Evolutionary conservation across 2,113 vertebrate genomes (phyloP).

Genomic region (Barnardius zonarius): DNA sequence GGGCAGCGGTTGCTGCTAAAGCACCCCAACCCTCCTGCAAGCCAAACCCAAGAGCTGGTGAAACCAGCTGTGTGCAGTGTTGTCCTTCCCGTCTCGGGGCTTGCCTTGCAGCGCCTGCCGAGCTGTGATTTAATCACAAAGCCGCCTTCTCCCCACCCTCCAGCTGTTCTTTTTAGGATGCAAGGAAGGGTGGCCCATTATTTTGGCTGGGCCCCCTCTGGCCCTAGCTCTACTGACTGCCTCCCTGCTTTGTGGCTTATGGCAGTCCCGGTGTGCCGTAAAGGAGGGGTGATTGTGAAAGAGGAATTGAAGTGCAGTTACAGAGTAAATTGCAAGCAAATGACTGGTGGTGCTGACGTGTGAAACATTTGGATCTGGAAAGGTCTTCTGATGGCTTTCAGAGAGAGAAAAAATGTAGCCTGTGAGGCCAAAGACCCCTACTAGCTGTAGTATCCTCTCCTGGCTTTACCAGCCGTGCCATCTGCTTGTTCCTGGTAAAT

Average conservation of each 20-base stretch:
- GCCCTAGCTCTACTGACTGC: neutral
- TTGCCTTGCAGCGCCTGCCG: neutral
- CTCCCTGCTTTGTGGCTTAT: neutral
- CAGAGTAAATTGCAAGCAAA: fast-evolving
- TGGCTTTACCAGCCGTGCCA: neutral
- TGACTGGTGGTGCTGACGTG: fast-evolving
- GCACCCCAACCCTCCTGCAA: neutral
- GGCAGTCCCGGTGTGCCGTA: fast-evolving
- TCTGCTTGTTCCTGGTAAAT: neutral
- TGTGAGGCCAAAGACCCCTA: neutral
- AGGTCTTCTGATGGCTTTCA: neutral
- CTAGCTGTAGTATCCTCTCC: neutral
- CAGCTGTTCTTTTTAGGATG: neutral
- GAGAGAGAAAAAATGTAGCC: neutral
- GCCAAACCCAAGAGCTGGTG: neutral
- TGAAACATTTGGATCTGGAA: neutral
- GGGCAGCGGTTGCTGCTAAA: neutral
- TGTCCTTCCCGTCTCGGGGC: fast-evolving
- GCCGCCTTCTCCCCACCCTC: neutral
- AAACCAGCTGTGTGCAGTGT: fast-evolving
- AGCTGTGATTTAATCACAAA: neutral
- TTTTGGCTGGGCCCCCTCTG: neutral
- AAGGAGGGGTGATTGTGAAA: neutral
- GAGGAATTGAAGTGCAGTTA: neutral
- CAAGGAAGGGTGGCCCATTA: fast-evolving